Conservation (phyloP, 1,140 invertebrate species). For the Temnothorax longispinosus region DNA sequence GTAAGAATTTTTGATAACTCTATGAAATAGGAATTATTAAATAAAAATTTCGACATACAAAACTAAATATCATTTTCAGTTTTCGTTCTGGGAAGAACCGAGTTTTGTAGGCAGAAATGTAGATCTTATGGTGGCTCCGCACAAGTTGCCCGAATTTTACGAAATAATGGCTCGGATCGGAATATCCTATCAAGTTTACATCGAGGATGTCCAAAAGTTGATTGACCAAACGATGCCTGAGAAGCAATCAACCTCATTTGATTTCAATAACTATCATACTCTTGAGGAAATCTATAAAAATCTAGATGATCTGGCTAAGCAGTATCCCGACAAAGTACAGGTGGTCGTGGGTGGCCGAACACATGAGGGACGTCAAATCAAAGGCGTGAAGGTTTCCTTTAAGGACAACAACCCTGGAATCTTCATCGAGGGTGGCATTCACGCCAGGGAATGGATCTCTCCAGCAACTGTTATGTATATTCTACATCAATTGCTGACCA, state of each 20-base stretch:
- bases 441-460: no score
- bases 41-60: background rate
- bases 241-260: conserved; percentile 57
- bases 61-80: conserved; percentile 65
- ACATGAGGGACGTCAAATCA: conserved; percentile 88
- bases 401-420: conserved; percentile 83
- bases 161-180: conserved; percentile 71
- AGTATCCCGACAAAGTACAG: conserved; percentile 85
- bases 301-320: conserved; percentile 83
- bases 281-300: conserved; percentile 85
- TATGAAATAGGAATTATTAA: background rate
- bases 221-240: conserved; percentile 77
- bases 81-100: conserved; percentile 78
- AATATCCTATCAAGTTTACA: conserved; percentile 67
- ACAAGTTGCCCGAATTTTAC: conserved; percentile 69
- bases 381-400: conserved; percentile 87
- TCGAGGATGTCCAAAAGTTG: conserved; percentile 79
- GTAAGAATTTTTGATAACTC: background rate
- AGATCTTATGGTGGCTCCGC: conserved; percentile 80
- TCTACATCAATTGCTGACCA: conserved; percentile 75
- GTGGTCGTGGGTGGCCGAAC: conserved; percentile 86
- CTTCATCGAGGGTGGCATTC: conserved; percentile 84
- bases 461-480: no score
- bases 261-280: conserved; percentile 86
- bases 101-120: conserved; percentile 52